A percentile compares a stretch with the other conserved stretches of the same genome.
phyloP scores from a whole-genome alignment of 2,113 vertebrate genomes.

The Corvus cornix region DNA sequence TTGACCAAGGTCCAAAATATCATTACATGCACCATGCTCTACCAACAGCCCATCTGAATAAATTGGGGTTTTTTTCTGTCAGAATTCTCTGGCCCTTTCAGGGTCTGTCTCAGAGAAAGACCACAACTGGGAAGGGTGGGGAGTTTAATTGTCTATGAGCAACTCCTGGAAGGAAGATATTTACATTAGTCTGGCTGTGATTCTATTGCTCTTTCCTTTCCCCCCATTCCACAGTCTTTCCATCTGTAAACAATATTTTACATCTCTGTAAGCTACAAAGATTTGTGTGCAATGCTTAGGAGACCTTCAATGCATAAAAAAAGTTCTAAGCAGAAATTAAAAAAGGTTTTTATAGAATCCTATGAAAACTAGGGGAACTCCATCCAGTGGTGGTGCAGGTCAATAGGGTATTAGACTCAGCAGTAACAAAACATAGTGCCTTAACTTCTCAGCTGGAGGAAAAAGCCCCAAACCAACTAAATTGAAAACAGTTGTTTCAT shows the following conservation, averaged over 20 bases:
- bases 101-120: background rate
- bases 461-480: background rate
- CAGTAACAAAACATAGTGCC: background rate
- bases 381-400: background rate
- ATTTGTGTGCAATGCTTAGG: background rate
- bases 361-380: background rate
- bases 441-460: background rate
- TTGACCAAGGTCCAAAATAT: slow-evolving; percentile 7
- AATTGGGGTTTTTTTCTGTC: background rate
- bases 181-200: background rate
- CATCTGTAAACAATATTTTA: background rate
- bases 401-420: background rate
- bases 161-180: background rate
- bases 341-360: background rate
- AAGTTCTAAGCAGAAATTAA: background rate
- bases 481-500: background rate
- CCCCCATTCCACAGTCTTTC: background rate
- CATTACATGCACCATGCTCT: background rate
- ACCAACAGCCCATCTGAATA: background rate
- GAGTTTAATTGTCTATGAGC: background rate
- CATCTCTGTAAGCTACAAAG: background rate
- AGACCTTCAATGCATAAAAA: background rate
- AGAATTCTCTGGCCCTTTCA: background rate
- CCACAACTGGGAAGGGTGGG: background rate
- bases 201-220: background rate